phyloP scores from a whole-genome alignment of 2,888 invertebrate species.

The Graphium colonna region DNA sequence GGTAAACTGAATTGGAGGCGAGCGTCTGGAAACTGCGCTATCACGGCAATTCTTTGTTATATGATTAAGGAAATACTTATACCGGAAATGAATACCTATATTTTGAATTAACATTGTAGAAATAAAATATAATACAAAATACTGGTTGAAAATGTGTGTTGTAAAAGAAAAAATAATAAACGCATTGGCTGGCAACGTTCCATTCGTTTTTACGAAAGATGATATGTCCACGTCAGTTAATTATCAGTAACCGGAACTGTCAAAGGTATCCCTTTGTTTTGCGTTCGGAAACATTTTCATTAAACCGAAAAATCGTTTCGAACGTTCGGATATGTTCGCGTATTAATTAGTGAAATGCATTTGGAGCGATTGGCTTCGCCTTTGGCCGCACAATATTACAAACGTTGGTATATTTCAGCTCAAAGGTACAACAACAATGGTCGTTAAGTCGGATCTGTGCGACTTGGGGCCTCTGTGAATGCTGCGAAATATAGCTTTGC shows the following conservation, averaged over 20 bases:
- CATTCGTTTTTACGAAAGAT: too few relatives aligned
- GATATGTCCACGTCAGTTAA: background rate
- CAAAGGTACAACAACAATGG: constrained; percentile 28
- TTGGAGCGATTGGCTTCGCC: background rate
- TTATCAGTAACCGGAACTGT: background rate
- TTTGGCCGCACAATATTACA: constrained; percentile 4
- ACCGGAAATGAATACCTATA: too few relatives aligned
- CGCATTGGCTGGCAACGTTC: too few relatives aligned
- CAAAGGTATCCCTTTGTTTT: background rate
- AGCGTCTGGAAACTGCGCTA: too few relatives aligned
- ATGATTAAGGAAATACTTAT: too few relatives aligned
- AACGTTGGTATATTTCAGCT: background rate
- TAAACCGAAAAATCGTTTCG: background rate
- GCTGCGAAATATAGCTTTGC: constrained; percentile 17
- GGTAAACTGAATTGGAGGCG: too few relatives aligned
- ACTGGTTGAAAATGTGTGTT: too few relatives aligned
- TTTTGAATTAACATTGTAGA: too few relatives aligned
- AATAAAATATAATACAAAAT: too few relatives aligned
- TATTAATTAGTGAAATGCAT: constrained; percentile 14
- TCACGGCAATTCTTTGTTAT: too few relatives aligned
- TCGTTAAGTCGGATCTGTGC: constrained; percentile 42
- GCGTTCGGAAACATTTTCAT: background rate
- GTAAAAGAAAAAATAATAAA: too few relatives aligned
- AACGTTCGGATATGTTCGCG: background rate
- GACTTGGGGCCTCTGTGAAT: constrained; percentile 39